phyloP scores from a whole-genome alignment of 2,888 invertebrate species.

The Helicoverpa assulta region DNA sequence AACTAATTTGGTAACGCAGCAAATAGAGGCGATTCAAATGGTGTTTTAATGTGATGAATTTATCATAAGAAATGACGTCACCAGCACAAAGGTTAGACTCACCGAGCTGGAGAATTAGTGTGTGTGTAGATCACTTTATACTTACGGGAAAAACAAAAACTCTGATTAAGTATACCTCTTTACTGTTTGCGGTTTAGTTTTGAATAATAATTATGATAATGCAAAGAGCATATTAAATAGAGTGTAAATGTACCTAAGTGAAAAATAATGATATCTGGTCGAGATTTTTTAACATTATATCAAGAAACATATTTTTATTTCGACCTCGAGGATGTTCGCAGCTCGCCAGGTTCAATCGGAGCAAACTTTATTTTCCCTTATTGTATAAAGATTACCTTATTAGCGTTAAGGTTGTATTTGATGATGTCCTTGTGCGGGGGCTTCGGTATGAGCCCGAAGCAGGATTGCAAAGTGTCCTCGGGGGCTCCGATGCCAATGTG shows the following conservation, averaged over 20 bases:
- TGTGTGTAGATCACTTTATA: too few species aligned
- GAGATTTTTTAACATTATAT: neutral
- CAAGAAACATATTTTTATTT: neutral
- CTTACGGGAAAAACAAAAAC: too few species aligned
- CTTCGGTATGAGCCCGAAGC: slow-evolving; percentile 92
- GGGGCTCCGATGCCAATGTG: slow-evolving; percentile 94
- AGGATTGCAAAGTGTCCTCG: slow-evolving; percentile 94
- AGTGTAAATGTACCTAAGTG: neutral
- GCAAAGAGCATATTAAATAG: neutral
- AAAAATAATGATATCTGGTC: neutral
- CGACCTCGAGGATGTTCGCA: slow-evolving; percentile 8
- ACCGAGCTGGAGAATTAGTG: too few species aligned
- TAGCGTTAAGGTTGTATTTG: slow-evolving; percentile 93
- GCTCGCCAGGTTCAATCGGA: neutral
- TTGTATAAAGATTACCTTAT: slow-evolving; percentile 83
- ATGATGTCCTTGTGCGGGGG: slow-evolving; percentile 94
- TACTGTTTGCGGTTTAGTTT: neutral
- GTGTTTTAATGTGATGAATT: too few species aligned
- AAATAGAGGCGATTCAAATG: too few species aligned
- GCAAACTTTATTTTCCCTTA: neutral
- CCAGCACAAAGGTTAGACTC: too few species aligned
- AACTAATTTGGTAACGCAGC: too few species aligned
- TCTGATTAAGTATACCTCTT: too few species aligned
- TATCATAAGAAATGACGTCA: too few species aligned
- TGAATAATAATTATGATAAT: neutral